Base-by-base conservation (phyloP, 2,113 vertebrate genomes). In the Rhinolophus ferrumequinum region DNA sequence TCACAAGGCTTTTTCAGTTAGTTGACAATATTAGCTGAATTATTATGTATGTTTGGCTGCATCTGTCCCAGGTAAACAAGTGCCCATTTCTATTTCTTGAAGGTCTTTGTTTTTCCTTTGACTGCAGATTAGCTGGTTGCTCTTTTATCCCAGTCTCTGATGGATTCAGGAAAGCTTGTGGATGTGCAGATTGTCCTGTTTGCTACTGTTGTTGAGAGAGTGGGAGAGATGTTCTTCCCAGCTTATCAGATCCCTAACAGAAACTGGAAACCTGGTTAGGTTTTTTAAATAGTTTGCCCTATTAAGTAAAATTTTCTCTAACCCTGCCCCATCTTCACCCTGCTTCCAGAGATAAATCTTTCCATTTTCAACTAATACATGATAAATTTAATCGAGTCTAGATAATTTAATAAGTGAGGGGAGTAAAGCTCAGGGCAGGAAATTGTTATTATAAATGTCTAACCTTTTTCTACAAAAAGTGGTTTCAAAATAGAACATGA, bases 181-280 rank as follows among this genome's bases (percentile, higher is more conserved):
- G 2, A 11, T 64, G 2, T 30, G 15, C 12, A 33, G 15, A n/a
- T 9, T 50, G 9, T 38, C 19, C 15, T 8, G 0, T 33, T 30
- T 47, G 54, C 30, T 79, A 3, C 6, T 44, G 11, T 10, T 56
- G 26, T 13, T 21, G 47, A 60, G 26, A 73, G 6, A 3, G 10
- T 11, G 3, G 2, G 9, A 18, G 12, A 11, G 64, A 28, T 15
- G n/a, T 30, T 41, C 26, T 33, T 70, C 41, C 35, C 12, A 35
- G 15, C 3, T 41, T 77, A 33, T n/a, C 56, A 14, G 7, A 35
- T 66, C 4, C 38, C 33, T 41, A 50, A 44, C 8, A 73, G 26
- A 82, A 33, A 30, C 15, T 66, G 14, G 35, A 73, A 38, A 30
- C 19, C 22, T 30, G 22, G 3, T 54, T 64, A 35, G 19, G 7